Evolutionary conservation across 1,140 invertebrate species (phyloP), one percentile per base, ranked within the genome.

Genomic region (Drosophila mauritiana): DNA sequence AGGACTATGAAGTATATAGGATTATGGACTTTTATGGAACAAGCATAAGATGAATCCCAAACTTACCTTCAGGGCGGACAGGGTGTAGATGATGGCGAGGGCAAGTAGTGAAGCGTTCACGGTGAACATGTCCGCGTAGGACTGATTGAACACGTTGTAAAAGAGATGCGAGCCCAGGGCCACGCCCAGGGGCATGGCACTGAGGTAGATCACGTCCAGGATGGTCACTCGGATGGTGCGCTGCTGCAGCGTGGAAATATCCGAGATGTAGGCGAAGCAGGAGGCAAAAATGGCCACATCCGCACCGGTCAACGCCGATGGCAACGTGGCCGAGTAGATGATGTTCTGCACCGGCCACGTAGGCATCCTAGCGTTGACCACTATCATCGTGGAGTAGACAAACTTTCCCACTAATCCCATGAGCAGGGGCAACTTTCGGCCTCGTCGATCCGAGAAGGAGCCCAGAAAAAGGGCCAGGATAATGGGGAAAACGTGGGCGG

Each of bases 201-300:
- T 94, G 12, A 97, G 93, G 82, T 97, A 97, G 61, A 94, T 93
- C 0, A 95, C 94, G 84, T 97, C 96, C 25, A 97, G 80, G 54
- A 97, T 94, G 3, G 96, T 95, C 4, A 96, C 95, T 43, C 96
- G 93, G 0, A 96, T 73, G 0, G 96, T 97, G 56, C 96, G 93
- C 69, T 95, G 93, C 43, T 94, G 76, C 2, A 94, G 39, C 0
- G 94, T 94, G 0, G 95, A 94, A 20, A 96, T 92, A 73, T 97
- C 96, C 7, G 95, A 94, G 36, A 97, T 93, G 78, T 97, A 97
- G 0, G 95, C 93, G 82, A 97, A 96, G 37, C 94, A 94, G 0
- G 94, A 94, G 11, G 95, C 95, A 84, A 97, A 97, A 72, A 97
- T 96, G 0, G 95, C 95, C 12, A 97, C 93, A 80, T 96, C 95